phyloP scores from a whole-genome alignment of 1,140 invertebrate genomes.

The Dryas iulia region DNA sequence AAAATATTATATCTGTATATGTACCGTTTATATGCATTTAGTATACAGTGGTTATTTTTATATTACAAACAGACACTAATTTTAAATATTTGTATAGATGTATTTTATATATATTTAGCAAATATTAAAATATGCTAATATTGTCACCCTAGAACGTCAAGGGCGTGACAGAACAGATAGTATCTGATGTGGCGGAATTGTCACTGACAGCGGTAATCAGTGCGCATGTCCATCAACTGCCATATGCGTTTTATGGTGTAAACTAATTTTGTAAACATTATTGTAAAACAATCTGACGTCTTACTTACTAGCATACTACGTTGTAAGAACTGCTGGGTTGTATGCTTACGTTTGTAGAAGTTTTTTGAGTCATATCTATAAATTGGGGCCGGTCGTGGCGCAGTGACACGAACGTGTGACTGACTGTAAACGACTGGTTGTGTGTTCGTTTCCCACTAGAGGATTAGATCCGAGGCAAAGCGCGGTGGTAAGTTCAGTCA shows the following conservation, averaged over 20 bases:
- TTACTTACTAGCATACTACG: not conserved
- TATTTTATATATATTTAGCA: not conserved
- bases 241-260: slow-evolving; percentile 27
- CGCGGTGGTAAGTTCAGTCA: too few relatives aligned
- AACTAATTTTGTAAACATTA: slow-evolving; percentile 26
- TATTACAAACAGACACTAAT: too few relatives aligned
- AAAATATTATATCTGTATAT: too few relatives aligned
- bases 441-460: not conserved
- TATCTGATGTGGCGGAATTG: slow-evolving; percentile 21
- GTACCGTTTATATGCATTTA: too few relatives aligned
- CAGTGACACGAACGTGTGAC: too few relatives aligned
- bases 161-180: slow-evolving; percentile 10
- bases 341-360: not conserved
- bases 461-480: too few relatives aligned
- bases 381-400: too few relatives aligned
- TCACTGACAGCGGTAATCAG: slow-evolving; percentile 26
- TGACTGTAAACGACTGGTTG: too few relatives aligned
- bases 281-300: slow-evolving; percentile 21
- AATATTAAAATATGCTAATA: slow-evolving; percentile 4
- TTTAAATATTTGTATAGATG: not conserved
- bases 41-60: too few relatives aligned
- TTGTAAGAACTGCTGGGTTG: not conserved
- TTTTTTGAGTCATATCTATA: not conserved
- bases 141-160: slow-evolving; percentile 9
- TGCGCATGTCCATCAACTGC: slow-evolving; percentile 31